Percentiles rank a stretch among this genome's conserved stretches.
Conservation (phyloP, 2,113 vertebrate genomes). For the Cyanoliseus patagonus region DNA sequence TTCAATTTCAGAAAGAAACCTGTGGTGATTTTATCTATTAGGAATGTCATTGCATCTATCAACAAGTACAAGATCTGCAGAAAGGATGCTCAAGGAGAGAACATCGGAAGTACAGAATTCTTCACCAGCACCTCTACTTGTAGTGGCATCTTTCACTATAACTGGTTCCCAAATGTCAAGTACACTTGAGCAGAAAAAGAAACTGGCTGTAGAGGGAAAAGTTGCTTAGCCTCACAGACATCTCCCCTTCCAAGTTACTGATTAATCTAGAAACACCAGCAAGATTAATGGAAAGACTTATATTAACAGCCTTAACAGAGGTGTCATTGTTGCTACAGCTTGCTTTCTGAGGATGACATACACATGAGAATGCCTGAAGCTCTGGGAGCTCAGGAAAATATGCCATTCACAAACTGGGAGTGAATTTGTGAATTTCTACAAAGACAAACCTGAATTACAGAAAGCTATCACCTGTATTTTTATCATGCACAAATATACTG, state of each 20-base stretch:
- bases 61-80: not conserved
- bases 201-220: not conserved
- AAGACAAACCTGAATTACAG: not conserved
- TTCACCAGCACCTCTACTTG: not conserved
- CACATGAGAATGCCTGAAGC: not conserved
- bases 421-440: not conserved
- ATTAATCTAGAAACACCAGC: constrained; percentile 5
- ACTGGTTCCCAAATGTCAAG: not conserved
- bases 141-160: not conserved
- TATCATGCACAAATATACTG: not conserved
- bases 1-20: not conserved
- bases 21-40: not conserved
- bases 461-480: not conserved
- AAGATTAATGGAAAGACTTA: not conserved
- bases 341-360: not conserved
- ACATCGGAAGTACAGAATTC: not conserved
- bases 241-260: not conserved
- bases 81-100: not conserved
- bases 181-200: not conserved
- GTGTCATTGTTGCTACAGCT: not conserved
- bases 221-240: not conserved
- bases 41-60: not conserved
- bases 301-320: not conserved
- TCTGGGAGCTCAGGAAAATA: not conserved
- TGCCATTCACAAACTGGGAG: not conserved